These are phyloP conservation scores for Bombyx mori DNA, from an alignment of 1,140 invertebrate genomes.

Conservation along the genomic window DNA sequence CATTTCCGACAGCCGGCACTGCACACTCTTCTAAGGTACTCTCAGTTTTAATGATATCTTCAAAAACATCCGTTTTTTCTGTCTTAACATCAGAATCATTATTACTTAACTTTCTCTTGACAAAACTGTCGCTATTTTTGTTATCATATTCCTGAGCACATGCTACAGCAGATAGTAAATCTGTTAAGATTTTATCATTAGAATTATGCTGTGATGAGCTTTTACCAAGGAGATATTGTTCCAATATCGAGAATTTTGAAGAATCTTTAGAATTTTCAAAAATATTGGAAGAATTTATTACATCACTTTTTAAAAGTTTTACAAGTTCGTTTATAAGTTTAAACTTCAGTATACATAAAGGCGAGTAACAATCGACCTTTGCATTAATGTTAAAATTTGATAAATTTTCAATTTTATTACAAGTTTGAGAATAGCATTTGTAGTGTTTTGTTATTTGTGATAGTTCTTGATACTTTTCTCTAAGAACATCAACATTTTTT, in stretches of 20 bases:
- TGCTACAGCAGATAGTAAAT: slow-evolving; percentile 73
- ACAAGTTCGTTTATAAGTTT: slow-evolving; percentile 79
- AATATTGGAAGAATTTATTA: slow-evolving; percentile 35
- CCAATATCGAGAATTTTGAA: slow-evolving; percentile 62
- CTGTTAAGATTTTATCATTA: slow-evolving; percentile 73
- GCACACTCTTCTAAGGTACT: slow-evolving; percentile 62
- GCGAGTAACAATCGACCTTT: slow-evolving; percentile 82
- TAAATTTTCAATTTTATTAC: slow-evolving; percentile 73
- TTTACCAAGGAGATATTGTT: slow-evolving; percentile 64
- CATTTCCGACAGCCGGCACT: slow-evolving; percentile 65
- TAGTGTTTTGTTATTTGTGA: slow-evolving; percentile 76
- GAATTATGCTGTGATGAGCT: slow-evolving; percentile 36
- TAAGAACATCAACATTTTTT: slow-evolving; percentile 77
- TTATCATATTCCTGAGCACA: slow-evolving; percentile 70
- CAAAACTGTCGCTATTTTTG: slow-evolving; percentile 54
- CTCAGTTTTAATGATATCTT: slow-evolving; percentile 48
- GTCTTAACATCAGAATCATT: slow-evolving; percentile 61
- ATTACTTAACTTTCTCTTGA: slow-evolving; percentile 55
- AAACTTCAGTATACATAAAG: slow-evolving; percentile 79
- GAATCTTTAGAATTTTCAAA: slow-evolving; percentile 48
- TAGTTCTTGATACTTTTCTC: slow-evolving; percentile 76
- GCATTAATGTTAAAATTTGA: slow-evolving; percentile 43
- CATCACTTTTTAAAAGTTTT: slow-evolving; percentile 76
- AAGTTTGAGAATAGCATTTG: slow-evolving; percentile 79
- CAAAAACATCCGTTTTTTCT: slow-evolving; percentile 36